Conservation (phyloP, 2,888 invertebrate species). For the Oxyteleia sp. region DNA sequence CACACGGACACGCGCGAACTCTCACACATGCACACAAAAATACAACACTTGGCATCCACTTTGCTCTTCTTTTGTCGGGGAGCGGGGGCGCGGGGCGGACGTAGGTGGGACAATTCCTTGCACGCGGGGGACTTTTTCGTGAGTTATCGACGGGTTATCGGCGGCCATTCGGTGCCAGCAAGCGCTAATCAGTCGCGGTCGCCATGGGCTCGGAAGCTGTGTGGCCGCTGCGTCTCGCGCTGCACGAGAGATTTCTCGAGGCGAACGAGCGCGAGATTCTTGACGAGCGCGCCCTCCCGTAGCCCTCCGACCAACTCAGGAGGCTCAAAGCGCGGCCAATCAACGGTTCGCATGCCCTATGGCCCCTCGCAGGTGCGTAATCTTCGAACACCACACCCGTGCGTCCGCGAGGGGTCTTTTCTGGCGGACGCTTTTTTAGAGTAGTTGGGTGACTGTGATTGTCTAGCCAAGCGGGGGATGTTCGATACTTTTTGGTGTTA, state of each 20-base stretch:
- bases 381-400: background rate
- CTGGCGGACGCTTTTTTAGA: background rate
- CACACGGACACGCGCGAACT: constrained; percentile 45
- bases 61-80: constrained; percentile 30
- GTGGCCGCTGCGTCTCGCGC: constrained; percentile 62
- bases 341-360: constrained; percentile 63
- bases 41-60: constrained; percentile 59
- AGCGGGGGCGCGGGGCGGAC: background rate
- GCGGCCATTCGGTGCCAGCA: constrained; percentile 29
- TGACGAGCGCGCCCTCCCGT: constrained; percentile 69
- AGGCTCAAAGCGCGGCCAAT: constrained; percentile 58
- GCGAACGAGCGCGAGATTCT: constrained; percentile 59
- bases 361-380: constrained; percentile 67
- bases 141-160: constrained; percentile 39
- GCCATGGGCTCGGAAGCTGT: constrained; percentile 42
- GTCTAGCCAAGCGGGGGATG: too few species aligned
- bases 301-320: constrained; percentile 67
- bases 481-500: too few species aligned
- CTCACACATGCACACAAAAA: constrained; percentile 56
- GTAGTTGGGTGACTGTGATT: too few species aligned
- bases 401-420: background rate
- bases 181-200: constrained; percentile 42
- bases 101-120: constrained; percentile 34
- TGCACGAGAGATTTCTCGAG: constrained; percentile 62
- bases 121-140: constrained; percentile 34